Percentiles rank a stretch among this genome's conserved stretches.
Conservation (phyloP, 1,140 invertebrate species). For the Homarus americanus region DNA sequence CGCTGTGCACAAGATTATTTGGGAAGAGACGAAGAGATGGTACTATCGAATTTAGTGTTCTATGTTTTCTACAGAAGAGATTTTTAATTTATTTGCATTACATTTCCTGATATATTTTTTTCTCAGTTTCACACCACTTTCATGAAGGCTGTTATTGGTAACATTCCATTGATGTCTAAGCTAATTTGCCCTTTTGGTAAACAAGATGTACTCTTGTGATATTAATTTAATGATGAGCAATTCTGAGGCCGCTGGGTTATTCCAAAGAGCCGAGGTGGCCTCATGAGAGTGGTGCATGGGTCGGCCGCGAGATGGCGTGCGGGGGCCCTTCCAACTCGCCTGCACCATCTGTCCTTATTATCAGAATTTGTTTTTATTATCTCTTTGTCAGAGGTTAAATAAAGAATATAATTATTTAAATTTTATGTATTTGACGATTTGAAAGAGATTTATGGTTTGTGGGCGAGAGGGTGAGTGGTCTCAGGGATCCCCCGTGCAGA, state of each 20-base stretch:
- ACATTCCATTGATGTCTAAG: conserved; percentile 70
- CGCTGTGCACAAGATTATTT: conserved; percentile 72
- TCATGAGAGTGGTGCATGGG: conserved; percentile 70
- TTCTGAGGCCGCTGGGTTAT: conserved; percentile 68
- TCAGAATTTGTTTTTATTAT: neutral
- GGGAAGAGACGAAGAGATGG: conserved; percentile 69
- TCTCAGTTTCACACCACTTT: conserved; percentile 70
- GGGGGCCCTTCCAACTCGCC: conserved; percentile 48
- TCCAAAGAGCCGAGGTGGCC: conserved; percentile 65
- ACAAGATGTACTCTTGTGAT: conserved; percentile 67
- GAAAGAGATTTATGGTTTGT: conserved; percentile 38
- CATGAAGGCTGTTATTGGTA: conserved; percentile 72
- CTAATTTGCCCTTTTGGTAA: conserved; percentile 51
- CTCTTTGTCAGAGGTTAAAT: neutral
- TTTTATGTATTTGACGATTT: neutral
- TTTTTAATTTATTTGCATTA: conserved; percentile 72
- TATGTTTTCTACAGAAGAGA: conserved; percentile 72
- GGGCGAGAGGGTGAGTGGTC: conserved; percentile 64
- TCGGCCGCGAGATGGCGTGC: conserved; percentile 50
- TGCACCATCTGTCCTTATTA: conserved; percentile 23
- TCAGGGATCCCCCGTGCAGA: conserved; percentile 51
- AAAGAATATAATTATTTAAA: neutral
- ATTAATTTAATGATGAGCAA: conserved; percentile 64
- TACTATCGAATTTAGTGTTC: conserved; percentile 66
- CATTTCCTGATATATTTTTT: conserved; percentile 72